phyloP scores from a whole-genome alignment of 2,797 vertebrate genomes.

The Tapera naevia region DNA sequence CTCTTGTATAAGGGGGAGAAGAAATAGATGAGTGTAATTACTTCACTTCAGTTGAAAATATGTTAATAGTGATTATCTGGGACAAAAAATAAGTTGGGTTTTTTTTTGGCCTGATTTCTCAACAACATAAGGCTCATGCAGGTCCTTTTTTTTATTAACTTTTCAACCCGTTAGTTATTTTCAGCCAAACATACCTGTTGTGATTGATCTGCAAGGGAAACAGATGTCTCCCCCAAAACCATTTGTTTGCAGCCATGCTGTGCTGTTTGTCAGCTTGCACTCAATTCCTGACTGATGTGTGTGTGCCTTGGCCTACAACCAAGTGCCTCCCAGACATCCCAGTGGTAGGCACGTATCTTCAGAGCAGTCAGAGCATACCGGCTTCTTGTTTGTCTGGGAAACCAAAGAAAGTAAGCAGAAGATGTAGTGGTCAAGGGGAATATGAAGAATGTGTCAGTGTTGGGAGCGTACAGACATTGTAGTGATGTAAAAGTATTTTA shows the following conservation, averaged over 20 bases:
- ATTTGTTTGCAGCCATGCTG: background rate
- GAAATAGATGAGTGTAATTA: background rate
- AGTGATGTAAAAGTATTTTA: background rate
- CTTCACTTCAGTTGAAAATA: background rate
- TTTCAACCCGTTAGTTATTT: slow-evolving; percentile 1
- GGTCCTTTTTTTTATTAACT: background rate
- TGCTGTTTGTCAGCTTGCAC: background rate
- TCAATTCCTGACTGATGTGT: background rate
- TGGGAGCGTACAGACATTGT: accelerated
- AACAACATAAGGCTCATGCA: background rate
- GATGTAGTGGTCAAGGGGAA: background rate
- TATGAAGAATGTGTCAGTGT: background rate
- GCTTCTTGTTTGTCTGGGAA: background rate
- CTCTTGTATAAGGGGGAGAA: background rate
- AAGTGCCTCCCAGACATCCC: background rate
- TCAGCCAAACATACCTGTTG: background rate
- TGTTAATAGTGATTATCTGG: background rate
- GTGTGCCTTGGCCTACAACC: background rate
- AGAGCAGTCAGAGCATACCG: background rate
- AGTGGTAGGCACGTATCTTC: background rate
- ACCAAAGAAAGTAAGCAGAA: background rate
- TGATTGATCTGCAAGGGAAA: background rate
- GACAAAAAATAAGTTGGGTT: background rate
- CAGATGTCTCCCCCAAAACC: background rate
- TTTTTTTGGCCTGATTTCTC: background rate